phyloP scores from a whole-genome alignment of 2,797 vertebrate genomes.

The Spinus olivaceus region DNA sequence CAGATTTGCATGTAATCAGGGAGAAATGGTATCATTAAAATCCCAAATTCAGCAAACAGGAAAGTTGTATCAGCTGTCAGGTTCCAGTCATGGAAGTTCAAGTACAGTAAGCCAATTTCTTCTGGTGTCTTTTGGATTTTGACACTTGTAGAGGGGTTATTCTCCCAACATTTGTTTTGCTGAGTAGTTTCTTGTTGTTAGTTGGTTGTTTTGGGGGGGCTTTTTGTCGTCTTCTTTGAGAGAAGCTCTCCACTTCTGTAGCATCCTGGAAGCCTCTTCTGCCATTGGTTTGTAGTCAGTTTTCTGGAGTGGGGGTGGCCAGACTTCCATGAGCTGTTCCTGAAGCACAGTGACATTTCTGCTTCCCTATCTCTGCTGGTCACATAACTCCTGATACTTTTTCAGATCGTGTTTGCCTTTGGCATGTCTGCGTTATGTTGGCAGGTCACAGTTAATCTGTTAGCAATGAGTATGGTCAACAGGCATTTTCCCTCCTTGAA shows the following conservation, averaged over 20 bases:
- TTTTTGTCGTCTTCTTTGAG: neutral
- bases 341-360: neutral
- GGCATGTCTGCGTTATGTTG: neutral
- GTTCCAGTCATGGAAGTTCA: neutral
- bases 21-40: neutral
- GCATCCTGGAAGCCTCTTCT: neutral
- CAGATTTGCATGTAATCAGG: neutral
- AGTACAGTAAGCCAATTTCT: neutral
- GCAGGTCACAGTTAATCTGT: neutral
- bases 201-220: rapidly evolving
- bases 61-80: neutral
- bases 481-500: neutral
- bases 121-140: neutral
- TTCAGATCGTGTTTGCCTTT: neutral
- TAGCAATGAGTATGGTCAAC: neutral
- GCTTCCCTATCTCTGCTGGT: neutral
- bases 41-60: neutral
- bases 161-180: neutral
- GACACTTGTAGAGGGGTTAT: neutral
- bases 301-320: neutral
- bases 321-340: neutral
- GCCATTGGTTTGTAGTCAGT: neutral
- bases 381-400: neutral
- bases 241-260: neutral
- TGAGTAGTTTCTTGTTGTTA: neutral